A percentile compares a stretch with the other conserved stretches of the same genome.
These are phyloP conservation scores for Penaeus monodon DNA, from an alignment of 2,888 invertebrate species.

Conservation along the genomic window DNA sequence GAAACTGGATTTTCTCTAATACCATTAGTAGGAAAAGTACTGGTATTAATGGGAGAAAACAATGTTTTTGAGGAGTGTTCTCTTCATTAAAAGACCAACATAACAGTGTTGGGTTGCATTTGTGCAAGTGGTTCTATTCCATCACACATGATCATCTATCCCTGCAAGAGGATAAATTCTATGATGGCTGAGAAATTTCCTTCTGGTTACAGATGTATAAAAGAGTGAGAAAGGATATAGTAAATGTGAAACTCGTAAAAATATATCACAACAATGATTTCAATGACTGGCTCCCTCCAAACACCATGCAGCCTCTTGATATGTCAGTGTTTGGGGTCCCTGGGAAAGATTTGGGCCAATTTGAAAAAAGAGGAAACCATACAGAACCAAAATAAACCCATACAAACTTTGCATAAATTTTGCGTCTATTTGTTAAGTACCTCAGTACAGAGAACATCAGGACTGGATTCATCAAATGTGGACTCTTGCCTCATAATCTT, in stretches of 20 bases:
- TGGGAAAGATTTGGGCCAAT: background rate
- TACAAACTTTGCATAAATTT: conserved; percentile 2
- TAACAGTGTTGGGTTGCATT: background rate
- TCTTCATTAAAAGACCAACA: background rate
- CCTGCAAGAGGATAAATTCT: conserved; percentile 6
- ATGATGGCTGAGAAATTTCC: background rate
- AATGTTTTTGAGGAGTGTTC: too few species aligned
- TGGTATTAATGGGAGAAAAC: background rate
- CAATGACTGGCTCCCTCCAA: conserved; percentile 26
- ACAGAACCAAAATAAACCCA: background rate
- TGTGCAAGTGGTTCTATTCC: background rate
- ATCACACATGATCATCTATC: conserved; percentile 3
- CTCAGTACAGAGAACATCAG: background rate
- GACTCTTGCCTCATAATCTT: conserved; percentile 2
- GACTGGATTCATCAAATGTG: conserved; percentile 6
- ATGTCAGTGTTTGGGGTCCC: conserved; percentile 19
- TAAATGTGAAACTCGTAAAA: background rate
- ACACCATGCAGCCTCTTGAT: background rate
- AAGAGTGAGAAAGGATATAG: conserved; percentile 28
- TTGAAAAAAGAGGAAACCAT: background rate
- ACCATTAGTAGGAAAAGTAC: background rate
- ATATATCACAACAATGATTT: conserved; percentile 21
- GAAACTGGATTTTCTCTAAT: background rate
- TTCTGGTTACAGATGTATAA: background rate
- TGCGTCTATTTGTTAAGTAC: background rate